These are phyloP conservation scores for Lates japonicus DNA, from an alignment of 2,797 vertebrate genomes.

Conservation along the genomic window DNA sequence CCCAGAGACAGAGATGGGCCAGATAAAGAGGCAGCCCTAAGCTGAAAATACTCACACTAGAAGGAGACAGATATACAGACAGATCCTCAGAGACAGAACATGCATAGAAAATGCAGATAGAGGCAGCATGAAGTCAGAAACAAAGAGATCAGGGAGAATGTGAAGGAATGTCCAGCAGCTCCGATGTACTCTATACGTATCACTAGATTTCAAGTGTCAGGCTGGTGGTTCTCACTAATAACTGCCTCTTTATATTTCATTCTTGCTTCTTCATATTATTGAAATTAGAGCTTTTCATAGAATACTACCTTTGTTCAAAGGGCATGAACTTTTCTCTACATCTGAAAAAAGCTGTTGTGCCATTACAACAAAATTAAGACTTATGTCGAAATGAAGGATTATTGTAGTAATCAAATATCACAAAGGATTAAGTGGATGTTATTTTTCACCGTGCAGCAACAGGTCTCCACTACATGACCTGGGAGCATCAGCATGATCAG, in stretches of 20 bases:
- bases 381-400: neutral
- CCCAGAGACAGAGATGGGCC: constrained; percentile 14
- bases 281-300: constrained; percentile 25
- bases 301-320: constrained; percentile 37
- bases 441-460: neutral
- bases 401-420: constrained; percentile 11
- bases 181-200: constrained; percentile 3
- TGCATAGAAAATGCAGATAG: constrained; percentile 2
- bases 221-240: constrained; percentile 16
- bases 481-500: neutral
- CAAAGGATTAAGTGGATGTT: neutral
- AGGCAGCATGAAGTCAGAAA: constrained; percentile 16
- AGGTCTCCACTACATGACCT: neutral
- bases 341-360: neutral
- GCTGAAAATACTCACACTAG: constrained; percentile 9
- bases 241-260: constrained; percentile 46
- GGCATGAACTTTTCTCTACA: constrained; percentile 6
- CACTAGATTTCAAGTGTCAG: constrained; percentile 19
- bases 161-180: constrained; percentile 45
- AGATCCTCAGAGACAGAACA: constrained; percentile 6
- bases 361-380: neutral
- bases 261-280: constrained; percentile 44
- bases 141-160: constrained; percentile 19
- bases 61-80: constrained; percentile 3
- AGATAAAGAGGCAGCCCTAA: constrained; percentile 22